Evolutionary conservation across 2,888 invertebrate species (phyloP).

Genomic region (Macrophya annulata): DNA sequence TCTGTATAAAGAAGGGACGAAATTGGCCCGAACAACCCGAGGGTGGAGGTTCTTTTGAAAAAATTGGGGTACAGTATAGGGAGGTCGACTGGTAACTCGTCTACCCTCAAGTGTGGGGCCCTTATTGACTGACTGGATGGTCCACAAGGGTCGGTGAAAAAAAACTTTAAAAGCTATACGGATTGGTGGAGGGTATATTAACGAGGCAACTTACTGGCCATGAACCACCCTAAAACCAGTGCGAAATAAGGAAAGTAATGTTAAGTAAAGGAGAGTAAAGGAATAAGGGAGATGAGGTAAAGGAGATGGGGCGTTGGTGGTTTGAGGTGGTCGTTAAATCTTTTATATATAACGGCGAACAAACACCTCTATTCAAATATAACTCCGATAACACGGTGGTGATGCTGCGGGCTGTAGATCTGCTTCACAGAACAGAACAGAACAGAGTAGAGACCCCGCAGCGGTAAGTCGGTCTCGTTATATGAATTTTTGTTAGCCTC

Average conservation of each 20-base stretch:
- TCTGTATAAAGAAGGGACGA: conserved; percentile 23
- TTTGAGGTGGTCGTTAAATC: conserved; percentile 49
- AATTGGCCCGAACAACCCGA: conserved; percentile 42
- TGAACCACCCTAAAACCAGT: not conserved
- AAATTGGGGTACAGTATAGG: conserved; percentile 28
- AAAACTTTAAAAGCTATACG: conserved; percentile 39
- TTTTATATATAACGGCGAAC: conserved; percentile 35
- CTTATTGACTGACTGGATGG: conserved; percentile 47
- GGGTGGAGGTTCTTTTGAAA: conserved; percentile 38
- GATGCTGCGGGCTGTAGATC: not conserved
- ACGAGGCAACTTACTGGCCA: conserved; percentile 50
- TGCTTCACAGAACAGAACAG: no score
- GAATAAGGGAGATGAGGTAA: not conserved
- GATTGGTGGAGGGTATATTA: conserved; percentile 45
- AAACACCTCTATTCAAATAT: conserved; percentile 49
- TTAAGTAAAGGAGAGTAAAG: not conserved
- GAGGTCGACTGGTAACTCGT: not conserved
- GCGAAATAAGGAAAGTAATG: not conserved
- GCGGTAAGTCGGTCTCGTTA: conserved; percentile 23
- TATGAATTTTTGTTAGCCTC: conserved; percentile 25
- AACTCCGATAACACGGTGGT: conserved; percentile 24
- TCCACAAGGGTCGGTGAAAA: conserved; percentile 47
- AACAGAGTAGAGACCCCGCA: not conserved
- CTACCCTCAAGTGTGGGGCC: conserved; percentile 29
- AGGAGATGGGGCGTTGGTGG: not conserved